Base-by-base conservation (phyloP, 1,140 invertebrate genomes). In the Pomacea maculata region DNA sequence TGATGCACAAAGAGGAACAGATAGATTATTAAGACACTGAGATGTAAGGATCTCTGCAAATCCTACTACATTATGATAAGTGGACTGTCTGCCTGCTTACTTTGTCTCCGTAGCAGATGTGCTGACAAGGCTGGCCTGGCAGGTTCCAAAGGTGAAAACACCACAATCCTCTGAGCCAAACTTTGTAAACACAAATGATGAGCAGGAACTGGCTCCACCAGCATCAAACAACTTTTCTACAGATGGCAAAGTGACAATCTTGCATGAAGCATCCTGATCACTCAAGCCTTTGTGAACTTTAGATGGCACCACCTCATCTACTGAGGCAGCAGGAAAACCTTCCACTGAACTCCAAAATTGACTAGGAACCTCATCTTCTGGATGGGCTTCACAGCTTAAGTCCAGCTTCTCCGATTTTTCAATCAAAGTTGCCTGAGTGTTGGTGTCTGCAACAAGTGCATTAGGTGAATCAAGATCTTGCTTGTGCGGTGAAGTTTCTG, bases 391-490 rank as follows among this genome's bases (percentile, higher is more conserved):
- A 17, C 80, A 83, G 15, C 78, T 77, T 19, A 89, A 68, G 25
- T 83, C 77, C 61, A 89, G 80, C 25, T 84, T 78, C 52, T 83
- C 86, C 21, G 88, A 85, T 55, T 86, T 80, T 29, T 83, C 82
- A 14, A 89, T 86, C 64, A 89, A 57, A n/a, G 87, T 85, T 19
- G 83, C 70, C 57, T 89, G 87, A 15, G 87, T 88, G 64, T 85
- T 87, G 11, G 80, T 75, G 78, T 88, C 87, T 29, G 82, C 82
- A 61, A 83, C 80, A 21, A 78, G 72, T 45, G 65, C 79, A 19
- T 79, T 74, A 17, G 83, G 82, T 9, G 84, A 85, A 11, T n/a
- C 67, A 34, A 11, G 12, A 21, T 14, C 83, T 82, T 19, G 83
- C 54, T 19, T 75, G 68, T 11, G 81, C 78, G 25, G 82, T 85